Evolutionary conservation across 1,140 invertebrate species (phyloP).

Genomic region (Macrocentrus cingulum): DNA sequence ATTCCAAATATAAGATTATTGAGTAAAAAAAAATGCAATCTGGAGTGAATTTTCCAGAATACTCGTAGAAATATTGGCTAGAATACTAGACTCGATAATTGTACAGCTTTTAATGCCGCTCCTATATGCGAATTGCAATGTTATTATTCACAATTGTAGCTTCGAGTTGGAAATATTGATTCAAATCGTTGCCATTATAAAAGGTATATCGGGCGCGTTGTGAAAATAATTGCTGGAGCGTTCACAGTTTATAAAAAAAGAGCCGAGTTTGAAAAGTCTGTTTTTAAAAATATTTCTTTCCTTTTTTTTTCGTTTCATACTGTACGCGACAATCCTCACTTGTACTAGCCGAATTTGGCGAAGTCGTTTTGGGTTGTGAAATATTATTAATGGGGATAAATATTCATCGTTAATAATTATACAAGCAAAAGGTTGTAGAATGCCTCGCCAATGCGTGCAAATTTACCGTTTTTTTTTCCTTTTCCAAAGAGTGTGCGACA

Average conservation of each 20-base stretch:
- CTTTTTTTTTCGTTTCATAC: background rate
- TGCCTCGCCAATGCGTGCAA: constrained; percentile 26
- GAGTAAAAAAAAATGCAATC: background rate
- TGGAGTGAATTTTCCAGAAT: background rate
- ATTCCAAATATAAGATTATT: constrained; percentile 5
- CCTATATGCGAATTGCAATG: constrained; percentile 18
- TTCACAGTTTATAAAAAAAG: background rate
- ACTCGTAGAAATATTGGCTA: constrained; percentile 6
- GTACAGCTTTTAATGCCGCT: constrained; percentile 24
- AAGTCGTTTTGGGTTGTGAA: constrained; percentile 19
- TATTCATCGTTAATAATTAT: background rate
- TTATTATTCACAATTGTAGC: constrained; percentile 22
- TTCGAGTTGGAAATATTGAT: constrained; percentile 10
- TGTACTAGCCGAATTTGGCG: constrained; percentile 4
- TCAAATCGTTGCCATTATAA: constrained; percentile 18
- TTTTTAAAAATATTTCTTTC: constrained; percentile 7
- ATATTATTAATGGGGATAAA: background rate
- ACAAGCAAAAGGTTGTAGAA: constrained; percentile 19
- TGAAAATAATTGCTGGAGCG: background rate
- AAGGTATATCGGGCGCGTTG: constrained; percentile 6
- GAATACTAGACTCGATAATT: constrained; percentile 21
- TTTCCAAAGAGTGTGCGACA: constrained; percentile 22
- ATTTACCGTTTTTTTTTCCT: constrained; percentile 10
- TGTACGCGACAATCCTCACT: constrained; percentile 16
- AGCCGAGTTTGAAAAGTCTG: background rate